Evolutionary conservation across 2,797 vertebrate genomes (phyloP), one percentile per base, ranked within the genome.

Genomic region (Platyrinchus mystaceus): DNA sequence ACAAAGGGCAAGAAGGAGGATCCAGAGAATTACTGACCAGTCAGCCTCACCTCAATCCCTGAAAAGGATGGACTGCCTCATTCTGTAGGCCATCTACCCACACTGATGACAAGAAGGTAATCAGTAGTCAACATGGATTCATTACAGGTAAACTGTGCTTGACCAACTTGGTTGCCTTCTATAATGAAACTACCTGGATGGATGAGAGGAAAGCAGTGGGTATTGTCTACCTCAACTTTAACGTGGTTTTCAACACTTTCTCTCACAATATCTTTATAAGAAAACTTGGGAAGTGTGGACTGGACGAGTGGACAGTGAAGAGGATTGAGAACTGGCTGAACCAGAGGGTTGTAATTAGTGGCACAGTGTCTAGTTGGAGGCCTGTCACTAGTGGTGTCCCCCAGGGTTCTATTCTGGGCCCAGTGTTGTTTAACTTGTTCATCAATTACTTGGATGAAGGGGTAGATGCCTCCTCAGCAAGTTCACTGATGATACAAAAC

Each of bases 171-270:
- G 30, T 18, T 83, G 17, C 17, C 24, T 26, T 56, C 43, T 56
- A 4, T 2, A 2, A 3, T 44, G 24, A 56, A 89, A 13, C 24
- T 17, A 14, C 12, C 15, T 36, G 19, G 6, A 8, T 21, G 13
- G 13, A 43, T 49, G 55, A 75, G 10, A 5, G 5, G 19, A 41
- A 36, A 47, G 19, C 32, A 56, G 9, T 12, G 4, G 8, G 2
- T 28, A 43, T 18, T 32, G 17, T 26, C 46, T 34, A 1, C 10
- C 4, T 56, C 0, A 0, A 24, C 4, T 43, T 55, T 12, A 62
- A 8, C 32, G 37, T 18, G 8, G 22, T 1, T 62, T 82, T 36
- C 1, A 1, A 5, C 32, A 14, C 4, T 16, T 7, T 15, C 2
- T 55, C 34, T 68, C 8, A 41, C 30, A 43, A 28, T 13, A 36